Evolutionary conservation across 2,888 invertebrate genomes (phyloP), one percentile per base, ranked within the genome.

Genomic region (Patella ulyssiponensis): DNA sequence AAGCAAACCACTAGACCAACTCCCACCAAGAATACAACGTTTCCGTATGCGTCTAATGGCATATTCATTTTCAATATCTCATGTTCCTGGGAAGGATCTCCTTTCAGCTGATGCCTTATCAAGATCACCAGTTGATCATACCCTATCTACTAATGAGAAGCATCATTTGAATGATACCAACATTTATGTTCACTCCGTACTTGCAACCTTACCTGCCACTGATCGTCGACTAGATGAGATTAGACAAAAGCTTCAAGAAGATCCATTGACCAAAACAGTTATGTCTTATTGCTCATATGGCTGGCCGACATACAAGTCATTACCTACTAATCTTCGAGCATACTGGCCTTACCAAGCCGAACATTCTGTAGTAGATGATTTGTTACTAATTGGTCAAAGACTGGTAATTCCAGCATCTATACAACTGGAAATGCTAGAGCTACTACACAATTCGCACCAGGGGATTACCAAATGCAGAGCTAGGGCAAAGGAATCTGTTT

Each of bases 381-480:
- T 70, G 27, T 33, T 70, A 14, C 20, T 70, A 4, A 70, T 70
- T 3, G 9, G 70, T 44, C 58, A n/a, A 11, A 23, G 44, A 27
- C 27, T 74, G 11, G 76, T 27, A 27, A 27, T 27, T 27, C 27
- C 27, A 27, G 27, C 27, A 27, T 20, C 17, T 17, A 33, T 73
- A 56, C 51, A 58, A 56, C 17, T 17, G 9, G 73, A 73, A 33
- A 73, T 77, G 64, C 27, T 77, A 4, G 52, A 76, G 23, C 15
- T 33, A 14, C 23, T 77, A 14, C 77, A 77, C 64, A 33, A 77
- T n/a, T 56, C 76, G 20, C 78, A 78, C 76, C 51, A 53, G 20
- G 75, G 76, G 15, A 78, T 78, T 44, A n/a, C 69, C 23, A 77
- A 77, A 15, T 5, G 17, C 23, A 20, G 7, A n/a, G 70, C 70